phyloP scores from a whole-genome alignment of 53 echinoderm and acorn worm genomes.

The Mesocentrotus franciscanus region DNA sequence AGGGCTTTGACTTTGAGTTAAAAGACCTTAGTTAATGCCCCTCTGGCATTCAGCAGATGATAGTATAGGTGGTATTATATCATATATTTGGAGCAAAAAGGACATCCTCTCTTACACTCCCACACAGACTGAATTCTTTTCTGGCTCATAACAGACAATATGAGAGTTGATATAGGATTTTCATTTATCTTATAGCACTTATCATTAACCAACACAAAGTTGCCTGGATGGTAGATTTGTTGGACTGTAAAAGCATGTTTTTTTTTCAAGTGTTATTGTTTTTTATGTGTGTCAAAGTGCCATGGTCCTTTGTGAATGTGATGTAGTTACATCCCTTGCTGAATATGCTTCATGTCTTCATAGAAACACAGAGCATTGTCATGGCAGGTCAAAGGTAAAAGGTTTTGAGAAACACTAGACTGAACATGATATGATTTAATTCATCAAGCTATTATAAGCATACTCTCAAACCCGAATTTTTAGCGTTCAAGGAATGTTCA shows the following conservation, averaged over 20 bases:
- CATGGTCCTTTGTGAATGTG: not conserved
- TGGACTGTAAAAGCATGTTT: not conserved
- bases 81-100: too few relatives aligned
- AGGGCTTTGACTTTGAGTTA: too few relatives aligned
- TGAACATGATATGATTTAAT: not conserved
- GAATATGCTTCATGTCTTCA: not conserved
- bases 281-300: not conserved
- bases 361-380: not conserved
- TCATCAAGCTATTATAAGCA: not conserved
- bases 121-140: not conserved
- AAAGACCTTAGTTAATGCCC: too few relatives aligned
- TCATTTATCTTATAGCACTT: not conserved
- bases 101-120: too few relatives aligned
- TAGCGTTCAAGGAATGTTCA: too few relatives aligned
- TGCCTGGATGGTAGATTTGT: not conserved
- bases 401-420: not conserved
- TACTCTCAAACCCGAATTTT: not conserved
- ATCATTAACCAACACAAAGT: not conserved
- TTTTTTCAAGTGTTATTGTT: not conserved
- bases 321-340: not conserved
- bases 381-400: not conserved
- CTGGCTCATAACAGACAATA: not conserved
- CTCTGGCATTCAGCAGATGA: too few relatives aligned
- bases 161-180: not conserved
- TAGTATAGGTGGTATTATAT: too few relatives aligned